Percentiles rank a stretch among this genome's conserved stretches.
Conservation (phyloP, 2,797 vertebrate genomes). For the Paramormyrops hopkinsi region DNA sequence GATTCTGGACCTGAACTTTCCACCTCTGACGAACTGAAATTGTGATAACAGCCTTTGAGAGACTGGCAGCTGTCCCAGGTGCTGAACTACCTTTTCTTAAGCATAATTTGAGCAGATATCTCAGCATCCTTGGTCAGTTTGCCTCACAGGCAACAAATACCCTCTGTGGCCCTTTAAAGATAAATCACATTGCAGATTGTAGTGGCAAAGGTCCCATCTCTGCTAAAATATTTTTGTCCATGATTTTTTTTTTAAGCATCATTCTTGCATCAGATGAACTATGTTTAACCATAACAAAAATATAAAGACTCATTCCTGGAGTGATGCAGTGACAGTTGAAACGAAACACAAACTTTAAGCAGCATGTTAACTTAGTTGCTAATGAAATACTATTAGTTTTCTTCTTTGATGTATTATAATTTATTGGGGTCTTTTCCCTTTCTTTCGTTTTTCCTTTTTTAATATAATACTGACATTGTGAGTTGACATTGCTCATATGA, state of each 20-base stretch:
- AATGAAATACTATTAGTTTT: not conserved
- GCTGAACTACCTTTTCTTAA: not conserved
- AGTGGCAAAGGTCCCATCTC: not conserved
- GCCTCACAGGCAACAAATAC: not conserved
- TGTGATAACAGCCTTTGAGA: not conserved
- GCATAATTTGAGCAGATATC: not conserved
- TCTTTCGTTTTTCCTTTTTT: not conserved
- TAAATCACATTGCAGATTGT: not conserved
- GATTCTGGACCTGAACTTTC: not conserved
- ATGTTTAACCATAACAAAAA: not conserved
- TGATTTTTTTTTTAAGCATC: not conserved
- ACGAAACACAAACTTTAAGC: not conserved
- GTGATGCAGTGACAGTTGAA: not conserved
- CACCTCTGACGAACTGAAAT: not conserved
- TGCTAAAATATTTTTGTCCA: not conserved
- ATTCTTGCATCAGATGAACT: not conserved
- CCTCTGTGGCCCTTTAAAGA: not conserved
- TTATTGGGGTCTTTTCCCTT: not conserved
- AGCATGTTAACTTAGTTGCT: not conserved
- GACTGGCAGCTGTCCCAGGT: slow-evolving; percentile 10
- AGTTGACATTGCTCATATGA: not conserved
- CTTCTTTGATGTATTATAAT: not conserved
- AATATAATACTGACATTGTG: not conserved
- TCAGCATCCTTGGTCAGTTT: not conserved
- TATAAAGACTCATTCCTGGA: not conserved